Evolutionary conservation across 2,797 vertebrate species (phyloP).

Genomic region (Gadopsis marmoratus): DNA sequence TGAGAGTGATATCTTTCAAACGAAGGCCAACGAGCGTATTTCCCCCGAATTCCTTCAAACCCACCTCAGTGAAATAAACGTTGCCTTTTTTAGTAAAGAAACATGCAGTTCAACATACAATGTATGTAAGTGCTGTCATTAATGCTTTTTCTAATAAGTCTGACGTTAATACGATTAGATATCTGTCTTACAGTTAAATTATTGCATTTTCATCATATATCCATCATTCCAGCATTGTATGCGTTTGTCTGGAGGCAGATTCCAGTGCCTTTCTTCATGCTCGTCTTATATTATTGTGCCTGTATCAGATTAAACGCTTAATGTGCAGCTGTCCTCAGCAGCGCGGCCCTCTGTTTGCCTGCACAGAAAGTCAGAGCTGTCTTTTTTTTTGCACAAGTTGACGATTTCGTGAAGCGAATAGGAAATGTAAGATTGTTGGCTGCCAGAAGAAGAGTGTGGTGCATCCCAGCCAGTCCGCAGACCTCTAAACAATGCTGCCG

Average conservation of each 20-base stretch:
- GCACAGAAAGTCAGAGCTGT: constrained; percentile 33
- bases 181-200: background rate
- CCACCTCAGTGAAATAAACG: background rate
- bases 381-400: constrained; percentile 35
- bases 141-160: background rate
- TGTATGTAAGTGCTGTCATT: background rate
- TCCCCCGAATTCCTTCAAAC: background rate
- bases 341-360: constrained; percentile 27
- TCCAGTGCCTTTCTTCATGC: background rate
- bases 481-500: constrained; percentile 40
- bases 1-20: too few species aligned
- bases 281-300: constrained; percentile 13
- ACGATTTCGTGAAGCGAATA: constrained; percentile 37
- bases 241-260: constrained; percentile 5
- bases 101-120: background rate
- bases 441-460: constrained; percentile 21
- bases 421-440: constrained; percentile 24
- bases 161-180: background rate
- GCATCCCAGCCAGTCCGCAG: constrained; percentile 10
- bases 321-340: constrained; percentile 51
- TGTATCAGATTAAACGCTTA: constrained; percentile 29
- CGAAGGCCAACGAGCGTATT: background rate
- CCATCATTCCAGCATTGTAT: constrained; percentile 1
- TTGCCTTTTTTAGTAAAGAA: background rate
- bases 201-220: background rate